A percentile compares a stretch with the other conserved stretches of the same genome.
phyloP scores from a whole-genome alignment of 2,888 invertebrate genomes.

The Arenicola marina region DNA sequence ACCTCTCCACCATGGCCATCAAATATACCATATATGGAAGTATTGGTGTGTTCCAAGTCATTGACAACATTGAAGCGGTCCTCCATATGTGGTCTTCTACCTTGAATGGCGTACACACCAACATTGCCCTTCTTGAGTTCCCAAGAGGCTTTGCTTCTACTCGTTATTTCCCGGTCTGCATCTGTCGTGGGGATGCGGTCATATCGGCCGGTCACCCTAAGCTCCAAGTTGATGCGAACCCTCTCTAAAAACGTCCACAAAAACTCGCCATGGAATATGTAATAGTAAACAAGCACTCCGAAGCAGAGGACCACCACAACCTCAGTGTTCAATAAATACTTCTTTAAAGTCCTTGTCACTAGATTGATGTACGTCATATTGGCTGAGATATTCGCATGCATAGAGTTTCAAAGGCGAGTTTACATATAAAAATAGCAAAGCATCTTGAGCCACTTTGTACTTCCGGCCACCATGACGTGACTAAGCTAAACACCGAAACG shows the following conservation, averaged over 20 bases:
- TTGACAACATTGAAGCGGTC: constrained; percentile 88
- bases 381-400: not conserved
- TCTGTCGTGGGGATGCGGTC: constrained; percentile 17
- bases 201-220: constrained; percentile 25
- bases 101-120: constrained; percentile 88
- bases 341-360: not conserved
- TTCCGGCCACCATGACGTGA: not conserved
- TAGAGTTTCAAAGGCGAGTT: not conserved
- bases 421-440: not conserved
- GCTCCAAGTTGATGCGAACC: constrained; percentile 23
- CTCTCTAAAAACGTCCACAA: constrained; percentile 19
- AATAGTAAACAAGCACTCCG: constrained; percentile 17
- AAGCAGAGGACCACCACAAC: constrained; percentile 3
- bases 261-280: constrained; percentile 9
- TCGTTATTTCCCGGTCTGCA: constrained; percentile 16
- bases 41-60: constrained; percentile 81
- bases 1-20: constrained; percentile 86
- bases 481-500: too few relatives aligned
- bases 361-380: not conserved
- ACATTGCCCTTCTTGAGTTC: constrained; percentile 76
- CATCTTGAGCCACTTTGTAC: not conserved
- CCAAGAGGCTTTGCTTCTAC: constrained; percentile 66
- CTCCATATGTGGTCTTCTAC: constrained; percentile 89
- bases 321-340: constrained; percentile 14
- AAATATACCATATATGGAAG: constrained; percentile 88